A percentile compares a stretch with the other conserved stretches of the same genome.
These are phyloP conservation scores for Glossophaga mutica DNA, from an alignment of 2,797 vertebrate genomes.

Conservation along the genomic window DNA sequence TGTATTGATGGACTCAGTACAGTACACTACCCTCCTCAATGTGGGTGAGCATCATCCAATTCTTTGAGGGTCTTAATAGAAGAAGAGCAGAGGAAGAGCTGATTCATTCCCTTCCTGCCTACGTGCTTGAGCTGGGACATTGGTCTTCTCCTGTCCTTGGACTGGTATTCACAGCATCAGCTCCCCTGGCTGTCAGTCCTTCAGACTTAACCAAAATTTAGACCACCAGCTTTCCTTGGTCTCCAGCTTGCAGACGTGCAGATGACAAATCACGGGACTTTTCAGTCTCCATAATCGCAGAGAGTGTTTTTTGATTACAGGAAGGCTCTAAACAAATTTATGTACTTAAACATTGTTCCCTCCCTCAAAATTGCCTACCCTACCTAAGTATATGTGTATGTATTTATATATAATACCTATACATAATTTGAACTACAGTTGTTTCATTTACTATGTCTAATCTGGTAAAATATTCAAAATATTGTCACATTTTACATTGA, in stretches of 20 bases:
- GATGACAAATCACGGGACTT: neutral
- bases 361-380: neutral
- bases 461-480: neutral
- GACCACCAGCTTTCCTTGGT: neutral
- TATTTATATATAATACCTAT: neutral
- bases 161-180: neutral
- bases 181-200: too few relatives aligned
- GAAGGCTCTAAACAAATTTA: neutral
- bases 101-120: neutral
- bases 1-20: neutral
- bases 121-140: neutral
- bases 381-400: neutral
- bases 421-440: neutral
- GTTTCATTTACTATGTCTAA: neutral
- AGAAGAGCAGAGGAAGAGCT: neutral
- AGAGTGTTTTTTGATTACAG: neutral
- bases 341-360: neutral
- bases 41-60: neutral
- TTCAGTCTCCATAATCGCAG: neutral
- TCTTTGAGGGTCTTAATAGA: neutral
- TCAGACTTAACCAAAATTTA: neutral
- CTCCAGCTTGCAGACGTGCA: neutral
- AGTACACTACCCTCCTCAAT: neutral
- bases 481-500: neutral
- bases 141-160: neutral